Evolutionary conservation across 1,140 invertebrate species (phyloP), one percentile per base, ranked within the genome.

Genomic region (Aphidius gifuensis): DNA sequence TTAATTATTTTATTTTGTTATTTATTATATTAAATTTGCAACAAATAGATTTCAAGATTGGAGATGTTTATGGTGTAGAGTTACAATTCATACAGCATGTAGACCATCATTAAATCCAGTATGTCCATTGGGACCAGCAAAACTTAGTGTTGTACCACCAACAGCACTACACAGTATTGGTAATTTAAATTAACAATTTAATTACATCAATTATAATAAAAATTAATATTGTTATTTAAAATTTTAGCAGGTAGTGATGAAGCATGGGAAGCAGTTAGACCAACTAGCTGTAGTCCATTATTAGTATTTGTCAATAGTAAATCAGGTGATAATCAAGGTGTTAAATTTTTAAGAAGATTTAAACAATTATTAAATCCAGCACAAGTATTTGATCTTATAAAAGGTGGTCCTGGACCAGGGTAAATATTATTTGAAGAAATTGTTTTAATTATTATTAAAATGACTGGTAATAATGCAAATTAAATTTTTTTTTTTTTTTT

Each of bases 281-380:
- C 90, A 59, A 86, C 86, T 61, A 88, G 87, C 56, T 92, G 90
- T 64, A 92, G 89, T 63, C 95, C 96, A 43, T 86, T 98, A 51
- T 85, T 98, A 61, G 95, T 98, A 48, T 97, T 97, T 77, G 94
- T 98, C 66, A 98, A 98, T 82, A 97, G 95, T 53, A 96, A 97
- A 83, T 96, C 94, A 62, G 96, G 96, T 68, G 96, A 98, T 83
- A 97, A 97, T 83, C 94, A 96, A 83, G 96, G 94, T 64, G 88
- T 97, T n/a, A 96, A 96, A 80, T 97, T 98, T 83, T 85, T 98
- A 48, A 84, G 94, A 62, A 86, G 95, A 63, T 97, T 98, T 80
- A 97, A 96, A 76, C 96, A 98, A 78, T 85, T 98, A 51, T 83
- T 98, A 43, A 98, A 98, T 84, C 96, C 96, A 9, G 94, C 94